Evolutionary conservation across 1,140 invertebrate species (phyloP), one percentile per base, ranked within the genome.

Genomic region (Panagrolaimus sp.): DNA sequence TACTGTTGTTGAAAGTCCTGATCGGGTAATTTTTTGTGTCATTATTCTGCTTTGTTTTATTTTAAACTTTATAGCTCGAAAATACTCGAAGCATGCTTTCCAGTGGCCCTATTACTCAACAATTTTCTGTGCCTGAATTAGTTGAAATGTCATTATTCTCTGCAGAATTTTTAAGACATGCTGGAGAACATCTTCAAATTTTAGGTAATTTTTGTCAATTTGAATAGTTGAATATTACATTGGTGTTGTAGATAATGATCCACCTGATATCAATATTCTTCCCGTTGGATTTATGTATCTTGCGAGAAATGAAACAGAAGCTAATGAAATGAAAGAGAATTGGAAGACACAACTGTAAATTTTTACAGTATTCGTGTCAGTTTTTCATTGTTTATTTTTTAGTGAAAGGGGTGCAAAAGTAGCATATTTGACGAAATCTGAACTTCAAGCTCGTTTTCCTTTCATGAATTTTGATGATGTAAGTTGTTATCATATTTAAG

Each of bases 71-170:
- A n/a, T 84, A 96, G 92, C 95, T 93, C 82, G 85, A 88, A 32
- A 84, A 87, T 77, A 88, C 88, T 21, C 90, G 92, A 10, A 90
- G 90, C 6, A 88, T 89, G 66, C 84, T 93, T 69, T 93, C 92
- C 3, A 87, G 89, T 38, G 93, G 93, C 67, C 90, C 91, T 1
- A 84, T 98, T 62, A 87, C 91, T 44, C 94, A 96, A 81, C 95
- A 98, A 83, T 98, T 95, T 86, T 91, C 92, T 5, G 78, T 94
- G 1, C 88, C 89, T 69, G 94, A 98, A 86, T 96, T 97, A 85
- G 91, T 98, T 65, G 85, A 91, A 81, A 90, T 98, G 88, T 92
- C 94, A 0, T 80, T 94, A 71, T 95, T 89, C 86, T 89, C 90
- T 45, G 89, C 91, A 38, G 90, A 98, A 62, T 99, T 98, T 86